Conservation (phyloP, 2,888 invertebrate genomes). For the Philereme transversata region DNA sequence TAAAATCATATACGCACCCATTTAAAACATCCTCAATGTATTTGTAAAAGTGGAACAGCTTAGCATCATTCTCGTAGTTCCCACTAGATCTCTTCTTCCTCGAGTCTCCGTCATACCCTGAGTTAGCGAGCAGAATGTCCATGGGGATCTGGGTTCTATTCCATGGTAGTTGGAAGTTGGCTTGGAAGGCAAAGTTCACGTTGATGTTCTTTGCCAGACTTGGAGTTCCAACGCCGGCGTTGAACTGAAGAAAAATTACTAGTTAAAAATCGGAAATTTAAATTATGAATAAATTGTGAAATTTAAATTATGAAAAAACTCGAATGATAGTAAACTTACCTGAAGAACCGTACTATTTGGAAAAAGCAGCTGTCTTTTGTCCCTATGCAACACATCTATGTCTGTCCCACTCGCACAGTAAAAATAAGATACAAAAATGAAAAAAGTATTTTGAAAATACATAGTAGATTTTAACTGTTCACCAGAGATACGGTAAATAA, state of each 20-base stretch:
- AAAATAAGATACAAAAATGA: slow-evolving; percentile 17
- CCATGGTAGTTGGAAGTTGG: slow-evolving; percentile 77
- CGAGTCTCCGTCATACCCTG: slow-evolving; percentile 59
- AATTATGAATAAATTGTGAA: too few species aligned
- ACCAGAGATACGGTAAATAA: slow-evolving; percentile 1
- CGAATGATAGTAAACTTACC: slow-evolving; percentile 43
- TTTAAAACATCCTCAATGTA: slow-evolving; percentile 63
- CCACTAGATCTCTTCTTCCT: slow-evolving; percentile 53
- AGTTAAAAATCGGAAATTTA: too few species aligned
- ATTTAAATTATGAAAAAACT: too few species aligned
- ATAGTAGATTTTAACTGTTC: background rate
- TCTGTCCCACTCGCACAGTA: slow-evolving; percentile 42
- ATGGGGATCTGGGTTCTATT: slow-evolving; percentile 71
- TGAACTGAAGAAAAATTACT: slow-evolving; percentile 57
- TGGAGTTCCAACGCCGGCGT: slow-evolving; percentile 69
- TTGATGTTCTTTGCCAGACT: slow-evolving; percentile 61
- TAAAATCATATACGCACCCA: slow-evolving; percentile 51
- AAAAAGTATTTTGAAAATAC: slow-evolving; percentile 7
- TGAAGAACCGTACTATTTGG: slow-evolving; percentile 66
- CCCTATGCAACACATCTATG: slow-evolving; percentile 48
- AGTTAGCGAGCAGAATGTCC: slow-evolving; percentile 65
- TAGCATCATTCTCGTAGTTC: slow-evolving; percentile 56
- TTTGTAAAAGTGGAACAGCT: slow-evolving; percentile 71
- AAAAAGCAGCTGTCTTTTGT: slow-evolving; percentile 61
- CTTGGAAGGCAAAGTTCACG: slow-evolving; percentile 75